Evolutionary conservation across 2,113 vertebrate genomes (phyloP), one percentile per base, ranked within the genome.

Genomic region (Dolichotis patagonum): DNA sequence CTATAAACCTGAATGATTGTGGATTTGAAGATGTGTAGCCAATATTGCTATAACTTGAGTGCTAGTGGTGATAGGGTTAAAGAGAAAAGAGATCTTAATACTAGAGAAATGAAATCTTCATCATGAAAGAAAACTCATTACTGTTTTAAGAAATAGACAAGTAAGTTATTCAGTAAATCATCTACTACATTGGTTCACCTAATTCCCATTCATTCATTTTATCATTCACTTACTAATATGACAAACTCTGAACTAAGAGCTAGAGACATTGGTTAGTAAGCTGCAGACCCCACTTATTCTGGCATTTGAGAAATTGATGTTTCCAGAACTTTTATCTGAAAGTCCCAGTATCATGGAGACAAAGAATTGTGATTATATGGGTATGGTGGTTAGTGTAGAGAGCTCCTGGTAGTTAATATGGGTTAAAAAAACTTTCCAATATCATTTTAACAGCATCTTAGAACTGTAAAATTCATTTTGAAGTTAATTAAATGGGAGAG

Each of bases 401-500:
- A n/a, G 32, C 41, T 95, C 20, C 54, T 88, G 81, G 13, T 17
- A 69, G 46, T 46, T 46, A 46, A 46, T 46, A 7, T 46, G 46
- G 46, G 35, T 69, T 91, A 85, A 95, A 95, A 94, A 58, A 52
- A 86, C 38, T 77, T 94, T 94, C 17, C 26, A 85, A 62, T 87
- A 77, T 75, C 8, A 78, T 94, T 78, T 88, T 82, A 73, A 41
- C 38, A 86, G 17, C 46, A 91, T 38, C 20, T 94, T 22, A 92
- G 77, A 88, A 54, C 19, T 65, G 3, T 85, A 90, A 75, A 90
- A 90, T 81, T 65, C 38, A 8, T 85, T 77, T 62, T 63, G 20
- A 80, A 96, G 49, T 73, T 95, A 88, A 77, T 73, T 95, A 81
- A 82, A 58, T 22, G 41, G 62, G 22, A 82, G 20, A 90, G 58